Conservation (phyloP, 2,888 invertebrate genomes). For the Drosophila rellima region DNA sequence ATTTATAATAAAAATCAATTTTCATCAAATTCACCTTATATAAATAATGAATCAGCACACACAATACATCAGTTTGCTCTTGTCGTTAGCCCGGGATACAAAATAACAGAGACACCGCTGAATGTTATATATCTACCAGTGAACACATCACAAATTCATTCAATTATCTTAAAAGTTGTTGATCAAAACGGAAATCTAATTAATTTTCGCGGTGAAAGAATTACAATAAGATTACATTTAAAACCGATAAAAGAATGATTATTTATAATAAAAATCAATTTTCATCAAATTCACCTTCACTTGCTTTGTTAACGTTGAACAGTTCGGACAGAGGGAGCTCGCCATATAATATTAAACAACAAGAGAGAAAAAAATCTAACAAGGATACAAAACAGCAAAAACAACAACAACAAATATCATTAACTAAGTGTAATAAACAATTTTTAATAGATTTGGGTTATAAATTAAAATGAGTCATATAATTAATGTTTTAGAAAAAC, state of each 20-base stretch:
- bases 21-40: conserved; percentile 1
- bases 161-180: neutral
- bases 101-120: conserved; percentile 4
- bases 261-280: conserved; percentile 1
- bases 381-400: neutral
- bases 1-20: conserved; percentile 1
- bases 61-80: conserved; percentile 3
- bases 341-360: neutral
- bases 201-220: conserved; percentile 12
- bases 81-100: conserved; percentile 1
- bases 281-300: conserved; percentile 1
- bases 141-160: neutral
- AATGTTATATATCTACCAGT: conserved; percentile 9
- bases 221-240: conserved; percentile 10
- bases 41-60: conserved; percentile 8
- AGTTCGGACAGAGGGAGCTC: neutral
- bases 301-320: neutral
- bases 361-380: neutral
- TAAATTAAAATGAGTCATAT: too few species aligned
- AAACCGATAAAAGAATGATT: conserved; percentile 10
- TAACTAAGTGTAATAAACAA: too few species aligned
- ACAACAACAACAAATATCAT: neutral
- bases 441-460: too few species aligned
- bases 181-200: conserved; percentile 9
- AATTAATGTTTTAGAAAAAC: conserved; percentile 8